Evolutionary conservation across 2,797 vertebrate species (phyloP).

Genomic region (Hemibagrus guttatus): DNA sequence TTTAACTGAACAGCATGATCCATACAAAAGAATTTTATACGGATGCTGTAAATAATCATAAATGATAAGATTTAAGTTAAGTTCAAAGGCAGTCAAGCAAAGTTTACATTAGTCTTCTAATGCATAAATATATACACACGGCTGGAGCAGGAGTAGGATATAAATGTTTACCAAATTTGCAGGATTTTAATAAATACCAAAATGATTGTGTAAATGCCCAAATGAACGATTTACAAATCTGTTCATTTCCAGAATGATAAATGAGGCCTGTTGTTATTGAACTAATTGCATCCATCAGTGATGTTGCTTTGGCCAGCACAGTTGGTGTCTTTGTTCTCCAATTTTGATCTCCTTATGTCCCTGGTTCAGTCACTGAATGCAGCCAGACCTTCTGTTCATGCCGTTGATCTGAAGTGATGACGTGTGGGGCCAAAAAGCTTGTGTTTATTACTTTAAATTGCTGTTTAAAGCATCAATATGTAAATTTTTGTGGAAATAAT

Average conservation of each 20-base stretch:
- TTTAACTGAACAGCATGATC: no score
- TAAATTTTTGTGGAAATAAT: no score
- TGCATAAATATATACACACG: no score
- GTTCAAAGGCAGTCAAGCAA: no score
- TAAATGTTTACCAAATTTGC: not conserved
- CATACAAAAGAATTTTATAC: no score
- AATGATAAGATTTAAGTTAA: no score
- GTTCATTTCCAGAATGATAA: not conserved
- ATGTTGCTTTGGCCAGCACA: not conserved
- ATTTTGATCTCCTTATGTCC: not conserved
- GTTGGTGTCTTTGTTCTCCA: not conserved
- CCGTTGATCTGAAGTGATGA: not conserved
- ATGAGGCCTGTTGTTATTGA: not conserved
- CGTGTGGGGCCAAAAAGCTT: not conserved
- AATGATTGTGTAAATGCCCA: no score
- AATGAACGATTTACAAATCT: no score
- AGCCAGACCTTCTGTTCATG: not conserved
- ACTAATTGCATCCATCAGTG: not conserved
- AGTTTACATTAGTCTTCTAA: no score
- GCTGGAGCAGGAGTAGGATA: no score
- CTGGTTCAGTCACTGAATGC: not conserved
- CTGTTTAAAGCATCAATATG: no score
- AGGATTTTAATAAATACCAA: not conserved
- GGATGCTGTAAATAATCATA: no score
- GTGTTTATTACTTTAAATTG: not conserved